Evolutionary conservation across 1,140 invertebrate species (phyloP).

Genomic region (Calephelis nemesis): DNA sequence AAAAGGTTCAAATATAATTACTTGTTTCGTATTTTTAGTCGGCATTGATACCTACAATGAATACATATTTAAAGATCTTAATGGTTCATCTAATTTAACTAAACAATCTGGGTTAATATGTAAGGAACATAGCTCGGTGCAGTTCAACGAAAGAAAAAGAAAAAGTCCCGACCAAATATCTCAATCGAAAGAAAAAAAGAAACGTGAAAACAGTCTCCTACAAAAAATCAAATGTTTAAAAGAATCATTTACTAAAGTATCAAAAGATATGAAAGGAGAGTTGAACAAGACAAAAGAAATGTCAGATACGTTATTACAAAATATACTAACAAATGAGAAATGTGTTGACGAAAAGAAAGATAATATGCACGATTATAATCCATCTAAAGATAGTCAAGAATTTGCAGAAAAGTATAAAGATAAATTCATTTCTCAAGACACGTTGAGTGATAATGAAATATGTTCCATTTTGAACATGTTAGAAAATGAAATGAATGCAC

Average conservation of each 20-base stretch:
- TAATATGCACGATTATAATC: neutral
- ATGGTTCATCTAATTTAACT: conserved; percentile 30
- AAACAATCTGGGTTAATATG: conserved; percentile 25
- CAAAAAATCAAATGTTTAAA: conserved; percentile 49
- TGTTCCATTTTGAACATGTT: conserved; percentile 53
- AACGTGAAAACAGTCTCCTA: conserved; percentile 46
- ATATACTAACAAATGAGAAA: conserved; percentile 26
- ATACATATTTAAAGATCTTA: conserved; percentile 51
- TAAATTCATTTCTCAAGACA: conserved; percentile 33
- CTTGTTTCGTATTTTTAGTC: conserved; percentile 48
- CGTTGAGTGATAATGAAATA: conserved; percentile 46
- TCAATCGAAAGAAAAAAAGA: conserved; percentile 57
- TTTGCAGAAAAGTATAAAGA: conserved; percentile 22
- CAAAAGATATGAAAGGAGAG: conserved; percentile 40
- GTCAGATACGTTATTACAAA: conserved; percentile 35
- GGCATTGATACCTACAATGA: conserved; percentile 65
- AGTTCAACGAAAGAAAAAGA: conserved; percentile 51
- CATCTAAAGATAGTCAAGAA: conserved; percentile 15
- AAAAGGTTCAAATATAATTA: neutral
- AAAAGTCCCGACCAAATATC: conserved; percentile 40
- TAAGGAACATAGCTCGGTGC: neutral
- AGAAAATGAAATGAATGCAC: conserved; percentile 53
- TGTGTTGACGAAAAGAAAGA: neutral
- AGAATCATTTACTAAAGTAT: conserved; percentile 42
- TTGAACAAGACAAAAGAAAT: conserved; percentile 36